Evolutionary conservation across 2,113 vertebrate genomes (phyloP), one percentile per base, ranked within the genome.

Genomic region (Serilophus lunatus): DNA sequence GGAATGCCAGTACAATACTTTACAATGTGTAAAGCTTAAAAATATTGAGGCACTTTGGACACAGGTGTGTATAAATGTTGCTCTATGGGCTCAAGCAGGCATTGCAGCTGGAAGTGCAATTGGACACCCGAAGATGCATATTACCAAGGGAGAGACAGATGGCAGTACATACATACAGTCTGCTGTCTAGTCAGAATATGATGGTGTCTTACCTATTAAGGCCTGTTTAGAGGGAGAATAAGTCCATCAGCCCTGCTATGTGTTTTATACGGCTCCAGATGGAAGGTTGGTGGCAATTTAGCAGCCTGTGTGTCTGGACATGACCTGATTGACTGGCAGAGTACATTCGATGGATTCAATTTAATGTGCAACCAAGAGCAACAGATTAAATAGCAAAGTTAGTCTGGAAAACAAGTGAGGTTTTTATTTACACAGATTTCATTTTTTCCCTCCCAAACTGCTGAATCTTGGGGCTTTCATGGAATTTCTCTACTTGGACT

Each of bases 381-480:
- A 60, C 82, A 87, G 45, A 65, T 53, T 36, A 88, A 93, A 83
- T 61, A 83, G 77, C 6, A 18, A 50, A 64, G 7, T 54, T 31
- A 38, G 22, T 24, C 26, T 44, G 42, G 18, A 82, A 92, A 91
- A 86, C 40, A 75, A 59, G 18, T 44, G 71, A 63, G 18, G 26
- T 33, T 81, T 79, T 25, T 86, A 7, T 81, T 89, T 78, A 50
- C n/a, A 63, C 5, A 56, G 10, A 63, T 38, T 71, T 69, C 6
- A 6, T 61, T 5, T 8, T 5, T 31, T 18, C 2, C 13, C 12
- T 3, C 7, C 7, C 12, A 2, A 2, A 1, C 9, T 2, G 38
- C 38, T 42, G 3, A 72, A 63, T 18, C 38, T 54, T 45, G 13
- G 18, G 0, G 0, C 28, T 86, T 70, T 38, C 38, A 53, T 23